phyloP scores from a whole-genome alignment of 2,888 invertebrate species.

The Drosophila macrothrix region DNA sequence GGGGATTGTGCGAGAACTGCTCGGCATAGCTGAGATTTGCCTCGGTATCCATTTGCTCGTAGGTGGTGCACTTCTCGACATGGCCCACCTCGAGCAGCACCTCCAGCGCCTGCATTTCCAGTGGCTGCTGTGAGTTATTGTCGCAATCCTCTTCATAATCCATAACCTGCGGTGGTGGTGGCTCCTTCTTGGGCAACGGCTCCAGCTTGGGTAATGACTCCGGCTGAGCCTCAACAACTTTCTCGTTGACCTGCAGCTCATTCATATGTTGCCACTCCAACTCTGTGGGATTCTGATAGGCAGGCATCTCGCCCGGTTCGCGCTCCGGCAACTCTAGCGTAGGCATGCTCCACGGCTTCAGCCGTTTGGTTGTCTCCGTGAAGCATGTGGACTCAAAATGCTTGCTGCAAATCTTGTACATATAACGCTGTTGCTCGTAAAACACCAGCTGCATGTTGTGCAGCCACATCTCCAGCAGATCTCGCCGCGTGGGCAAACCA shows the following conservation, averaged over 20 bases:
- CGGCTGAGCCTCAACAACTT: not conserved
- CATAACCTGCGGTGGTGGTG: not conserved
- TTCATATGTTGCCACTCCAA: conserved; percentile 64
- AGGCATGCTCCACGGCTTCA: conserved; percentile 79
- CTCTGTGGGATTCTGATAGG: conserved; percentile 43
- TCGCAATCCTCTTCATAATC: conserved; percentile 12
- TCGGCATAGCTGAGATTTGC: conserved; percentile 26
- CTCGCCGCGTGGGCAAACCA: conserved; percentile 61
- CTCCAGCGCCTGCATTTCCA: conserved; percentile 51
- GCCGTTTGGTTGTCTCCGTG: conserved; percentile 50
- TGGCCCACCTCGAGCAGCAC: conserved; percentile 70
- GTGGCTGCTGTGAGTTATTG: conserved; percentile 38
- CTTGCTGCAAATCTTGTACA: conserved; percentile 74
- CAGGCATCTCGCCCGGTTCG: conserved; percentile 4
- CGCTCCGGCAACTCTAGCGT: conserved; percentile 65
- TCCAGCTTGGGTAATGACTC: conserved; percentile 51
- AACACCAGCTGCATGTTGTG: conserved; percentile 70
- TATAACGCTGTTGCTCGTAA: conserved; percentile 65
- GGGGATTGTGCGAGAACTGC: not conserved
- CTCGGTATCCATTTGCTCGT: conserved; percentile 56
- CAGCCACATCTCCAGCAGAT: conserved; percentile 71
- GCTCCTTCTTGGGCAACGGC: conserved; percentile 1
- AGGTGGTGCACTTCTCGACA: conserved; percentile 67
- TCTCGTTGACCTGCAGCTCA: not conserved
- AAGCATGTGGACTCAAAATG: conserved; percentile 77